Evolutionary conservation across 2,797 vertebrate species (phyloP), one percentile per base, ranked within the genome.

Genomic region (Hydrolagus colliei): DNA sequence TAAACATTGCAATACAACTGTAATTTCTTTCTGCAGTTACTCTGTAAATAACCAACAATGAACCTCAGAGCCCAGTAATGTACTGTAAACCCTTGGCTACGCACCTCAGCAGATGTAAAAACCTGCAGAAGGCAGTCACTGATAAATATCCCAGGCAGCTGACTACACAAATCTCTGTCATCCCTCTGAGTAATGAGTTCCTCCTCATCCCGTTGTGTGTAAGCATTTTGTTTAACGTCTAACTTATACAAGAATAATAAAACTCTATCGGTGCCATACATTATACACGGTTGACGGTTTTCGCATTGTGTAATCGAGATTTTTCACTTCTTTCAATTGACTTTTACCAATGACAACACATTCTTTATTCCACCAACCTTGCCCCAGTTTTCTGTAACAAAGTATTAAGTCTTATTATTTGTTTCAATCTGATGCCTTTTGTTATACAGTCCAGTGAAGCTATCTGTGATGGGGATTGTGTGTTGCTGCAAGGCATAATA

Each of bases 41-140:
- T 84, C 27, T 71, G 65, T 71, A 84, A 84, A 84, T 84, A 84
- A 84, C 27, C 65, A 52, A 84, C 41, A 84, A 84, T 84, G 27
- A 27, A 68, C 65, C 65, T 71, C 65, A 41, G 79, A 71, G 41
- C 79, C 20, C 32, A 84, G 16, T 84, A 84, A 71, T 84, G 32
- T 71, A 67, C 52, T 71, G 79, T 84, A 84, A 84, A 84, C 79
- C 32, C 65, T 68, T 35, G 35, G 41, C 35, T 84, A 84, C 68
- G 32, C 79, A 68, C 63, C 52, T 84, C 13, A 13, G 63, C 79
- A 84, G 67, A 84, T 84, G 79, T 27, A 84, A 63, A 84, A 32
- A 84, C 79, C 65, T 67, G 71, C 79, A 41, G 79, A 84, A 84
- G 79, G 65, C 65, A 84, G 52, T 52, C 79, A 18, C 12, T 71